Evolutionary conservation across 2,888 invertebrate species (phyloP).

Genomic region (Euproctis similis): DNA sequence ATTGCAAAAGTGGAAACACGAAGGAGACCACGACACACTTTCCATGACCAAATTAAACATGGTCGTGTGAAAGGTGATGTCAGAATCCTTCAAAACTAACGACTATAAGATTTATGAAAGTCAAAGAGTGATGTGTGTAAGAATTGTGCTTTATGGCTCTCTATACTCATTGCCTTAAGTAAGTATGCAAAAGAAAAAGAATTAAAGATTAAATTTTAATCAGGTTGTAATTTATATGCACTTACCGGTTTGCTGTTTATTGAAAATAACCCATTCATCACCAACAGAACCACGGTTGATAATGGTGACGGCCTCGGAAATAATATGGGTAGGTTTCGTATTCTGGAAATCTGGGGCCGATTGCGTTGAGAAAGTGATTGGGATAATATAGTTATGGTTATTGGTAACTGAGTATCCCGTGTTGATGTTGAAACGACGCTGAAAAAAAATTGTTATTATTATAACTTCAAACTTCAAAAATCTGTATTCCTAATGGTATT

Average conservation of each 20-base stretch:
- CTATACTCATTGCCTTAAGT: no score
- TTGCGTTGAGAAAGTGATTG: slow-evolving; percentile 54
- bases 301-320: slow-evolving; percentile 34
- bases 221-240: no score
- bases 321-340: slow-evolving; percentile 59
- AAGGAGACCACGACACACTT: no score
- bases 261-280: slow-evolving; percentile 77
- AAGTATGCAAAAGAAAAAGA: no score
- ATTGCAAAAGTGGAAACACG: no score
- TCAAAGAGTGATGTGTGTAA: no score
- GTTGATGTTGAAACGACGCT: slow-evolving; percentile 72
- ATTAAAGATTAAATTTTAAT: no score
- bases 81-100: no score
- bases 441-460: slow-evolving; percentile 12
- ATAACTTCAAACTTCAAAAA: background rate
- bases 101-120: no score
- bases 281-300: slow-evolving; percentile 44
- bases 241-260: slow-evolving; percentile 76
- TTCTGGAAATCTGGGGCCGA: slow-evolving; percentile 54
- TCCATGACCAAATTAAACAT: no score
- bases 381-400: slow-evolving; percentile 53
- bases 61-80: no score
- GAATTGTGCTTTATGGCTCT: no score
- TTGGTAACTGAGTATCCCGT: slow-evolving; percentile 37
- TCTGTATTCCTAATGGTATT: background rate